Conservation (phyloP, 2,797 vertebrate species). For the Intellagama lesueurii region DNA sequence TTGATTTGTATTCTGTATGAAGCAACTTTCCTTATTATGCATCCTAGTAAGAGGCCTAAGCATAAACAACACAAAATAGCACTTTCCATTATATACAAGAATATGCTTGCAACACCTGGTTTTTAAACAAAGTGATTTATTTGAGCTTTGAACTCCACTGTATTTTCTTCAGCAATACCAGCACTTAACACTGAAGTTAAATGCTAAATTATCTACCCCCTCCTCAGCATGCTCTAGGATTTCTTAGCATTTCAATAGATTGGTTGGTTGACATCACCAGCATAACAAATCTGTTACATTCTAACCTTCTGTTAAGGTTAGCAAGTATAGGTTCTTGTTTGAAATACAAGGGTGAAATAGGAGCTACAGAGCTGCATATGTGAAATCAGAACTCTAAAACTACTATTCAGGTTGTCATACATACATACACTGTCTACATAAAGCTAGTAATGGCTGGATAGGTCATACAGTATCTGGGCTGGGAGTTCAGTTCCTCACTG, state of each 20-base stretch:
- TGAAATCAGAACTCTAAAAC: background rate
- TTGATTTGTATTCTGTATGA: conserved; percentile 42
- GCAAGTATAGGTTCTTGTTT: conserved; percentile 8
- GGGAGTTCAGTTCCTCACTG: too few relatives aligned
- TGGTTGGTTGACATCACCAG: conserved; percentile 24
- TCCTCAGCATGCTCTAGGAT: fast-evolving
- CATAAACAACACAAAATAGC: background rate
- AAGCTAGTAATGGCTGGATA: too few relatives aligned
- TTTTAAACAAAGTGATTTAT: conserved; percentile 17
- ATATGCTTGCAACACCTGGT: conserved; percentile 37
- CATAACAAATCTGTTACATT: background rate
- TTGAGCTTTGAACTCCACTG: background rate
- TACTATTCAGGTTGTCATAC: background rate
- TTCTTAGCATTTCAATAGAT: fast-evolving
- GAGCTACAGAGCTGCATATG: conserved; percentile 19
- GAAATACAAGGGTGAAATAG: background rate
- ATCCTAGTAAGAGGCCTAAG: background rate
- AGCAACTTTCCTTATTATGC: background rate
- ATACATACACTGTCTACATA: background rate
- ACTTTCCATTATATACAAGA: background rate
- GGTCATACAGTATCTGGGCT: too few relatives aligned
- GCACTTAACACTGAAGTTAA: fast-evolving
- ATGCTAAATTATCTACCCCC: background rate
- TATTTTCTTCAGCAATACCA: fast-evolving
- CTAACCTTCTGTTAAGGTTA: conserved; percentile 28